phyloP scores from a whole-genome alignment of 1,140 invertebrate genomes.

The Mactra quadrangularis region DNA sequence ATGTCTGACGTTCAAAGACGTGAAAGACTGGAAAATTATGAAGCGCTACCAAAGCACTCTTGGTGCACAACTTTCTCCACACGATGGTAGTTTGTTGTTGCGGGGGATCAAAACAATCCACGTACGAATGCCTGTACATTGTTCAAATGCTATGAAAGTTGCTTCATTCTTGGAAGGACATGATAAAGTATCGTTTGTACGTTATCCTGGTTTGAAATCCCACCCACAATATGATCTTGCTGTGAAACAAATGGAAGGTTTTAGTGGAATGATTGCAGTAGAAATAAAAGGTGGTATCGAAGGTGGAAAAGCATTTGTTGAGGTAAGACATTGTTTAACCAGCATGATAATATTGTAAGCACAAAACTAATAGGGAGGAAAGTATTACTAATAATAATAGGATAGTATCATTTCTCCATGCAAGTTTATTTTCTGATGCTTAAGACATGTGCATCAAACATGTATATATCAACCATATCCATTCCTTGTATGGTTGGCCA shows the following conservation, averaged over 20 bases:
- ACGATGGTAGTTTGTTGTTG: slow-evolving; percentile 80
- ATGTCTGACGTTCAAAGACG: slow-evolving; percentile 90
- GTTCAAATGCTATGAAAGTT: slow-evolving; percentile 89
- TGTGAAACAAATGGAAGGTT: slow-evolving; percentile 91
- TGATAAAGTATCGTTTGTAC: slow-evolving; percentile 86
- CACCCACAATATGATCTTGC: slow-evolving; percentile 95
- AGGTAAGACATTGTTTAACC: slow-evolving; percentile 70
- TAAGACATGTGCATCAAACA: too few relatives aligned
- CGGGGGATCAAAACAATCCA: slow-evolving; percentile 81
- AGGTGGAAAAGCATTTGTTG: slow-evolving; percentile 89
- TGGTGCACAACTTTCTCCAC: slow-evolving; percentile 87
- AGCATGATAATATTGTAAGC: too few relatives aligned
- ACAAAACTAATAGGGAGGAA: too few relatives aligned
- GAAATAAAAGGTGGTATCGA: slow-evolving; percentile 92
- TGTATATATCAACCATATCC: too few relatives aligned
- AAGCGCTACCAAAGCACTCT: slow-evolving; percentile 92
- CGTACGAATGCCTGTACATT: slow-evolving; percentile 86
- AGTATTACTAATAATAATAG: too few relatives aligned
- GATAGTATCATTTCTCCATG: too few relatives aligned
- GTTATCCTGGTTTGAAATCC: slow-evolving; percentile 88
- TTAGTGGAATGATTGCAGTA: slow-evolving; percentile 96
- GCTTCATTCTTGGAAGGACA: slow-evolving; percentile 92
- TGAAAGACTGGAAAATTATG: slow-evolving; percentile 85
- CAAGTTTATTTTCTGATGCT: too few relatives aligned
- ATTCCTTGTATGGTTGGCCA: too few relatives aligned